A percentile compares a stretch with the other conserved stretches of the same genome.
These are phyloP conservation scores for Rhineura floridana DNA, from an alignment of 2,113 vertebrate species.

Conservation along the genomic window DNA sequence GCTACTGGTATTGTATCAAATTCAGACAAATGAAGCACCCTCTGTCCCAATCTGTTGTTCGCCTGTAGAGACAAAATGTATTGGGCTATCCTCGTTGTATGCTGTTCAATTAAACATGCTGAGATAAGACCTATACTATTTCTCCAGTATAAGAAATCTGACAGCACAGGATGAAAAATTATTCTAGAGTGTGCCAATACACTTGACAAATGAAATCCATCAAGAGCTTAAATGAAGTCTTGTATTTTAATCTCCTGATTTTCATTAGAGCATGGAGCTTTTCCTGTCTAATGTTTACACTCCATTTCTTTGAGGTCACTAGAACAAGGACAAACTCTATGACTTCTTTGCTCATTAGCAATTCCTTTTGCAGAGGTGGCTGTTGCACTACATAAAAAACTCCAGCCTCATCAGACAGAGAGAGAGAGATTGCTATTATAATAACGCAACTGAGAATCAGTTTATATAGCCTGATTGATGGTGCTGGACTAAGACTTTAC, in stretches of 20 bases:
- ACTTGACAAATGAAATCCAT: constrained; percentile 50
- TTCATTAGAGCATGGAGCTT: constrained; percentile 18
- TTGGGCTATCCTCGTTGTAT: constrained; percentile 58
- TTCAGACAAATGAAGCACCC: constrained; percentile 54
- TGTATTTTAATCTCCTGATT: constrained; percentile 41
- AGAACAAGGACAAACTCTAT: constrained; percentile 28
- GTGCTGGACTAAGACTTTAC: not conserved
- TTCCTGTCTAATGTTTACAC: constrained; percentile 20
- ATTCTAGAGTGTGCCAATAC: constrained; percentile 27
- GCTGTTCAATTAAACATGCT: constrained; percentile 64
- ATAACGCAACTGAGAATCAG: not conserved
- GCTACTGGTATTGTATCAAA: constrained; percentile 56
- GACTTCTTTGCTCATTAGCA: constrained; percentile 6
- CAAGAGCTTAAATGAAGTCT: constrained; percentile 45
- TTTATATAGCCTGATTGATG: not conserved
- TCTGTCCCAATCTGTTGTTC: constrained; percentile 42
- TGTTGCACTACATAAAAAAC: constrained; percentile 5
- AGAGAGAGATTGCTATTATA: not conserved
- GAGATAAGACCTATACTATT: constrained; percentile 57
- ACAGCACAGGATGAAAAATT: constrained; percentile 53
- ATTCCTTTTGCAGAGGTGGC: constrained; percentile 20
- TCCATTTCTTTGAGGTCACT: not conserved
- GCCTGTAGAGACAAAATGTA: constrained; percentile 36
- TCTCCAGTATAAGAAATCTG: constrained; percentile 45
- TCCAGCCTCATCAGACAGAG: not conserved